A percentile compares a stretch with the other conserved stretches of the same genome.
These are phyloP conservation scores for Pollachius pollachius DNA, from an alignment of 2,113 vertebrate species.

Conservation along the genomic window DNA sequence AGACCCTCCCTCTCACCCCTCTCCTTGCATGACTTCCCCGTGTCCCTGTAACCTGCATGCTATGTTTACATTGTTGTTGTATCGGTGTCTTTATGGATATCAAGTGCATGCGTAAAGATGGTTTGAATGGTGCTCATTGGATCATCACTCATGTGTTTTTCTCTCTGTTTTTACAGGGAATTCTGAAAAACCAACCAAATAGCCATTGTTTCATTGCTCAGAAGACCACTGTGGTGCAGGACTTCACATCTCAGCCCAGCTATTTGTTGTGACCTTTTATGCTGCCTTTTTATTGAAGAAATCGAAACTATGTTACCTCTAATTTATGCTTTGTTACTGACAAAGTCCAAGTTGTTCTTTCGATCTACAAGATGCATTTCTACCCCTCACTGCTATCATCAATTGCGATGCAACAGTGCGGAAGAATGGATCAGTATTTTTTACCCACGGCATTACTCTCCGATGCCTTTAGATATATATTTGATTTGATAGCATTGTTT, in stretches of 20 bases:
- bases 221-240: constrained; percentile 33
- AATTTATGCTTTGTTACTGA: constrained; percentile 16
- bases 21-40: constrained; percentile 35
- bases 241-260: constrained; percentile 18
- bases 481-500: constrained; percentile 26
- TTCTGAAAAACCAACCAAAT: constrained; percentile 42
- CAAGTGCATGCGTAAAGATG: neutral
- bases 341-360: constrained; percentile 9
- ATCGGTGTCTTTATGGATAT: neutral
- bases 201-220: constrained; percentile 21
- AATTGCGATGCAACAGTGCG: neutral
- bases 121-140: neutral
- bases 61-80: constrained; percentile 13
- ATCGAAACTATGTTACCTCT: neutral
- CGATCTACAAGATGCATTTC: neutral
- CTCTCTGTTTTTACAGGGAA: constrained; percentile 43
- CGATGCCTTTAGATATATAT: constrained; percentile 28
- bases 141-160: neutral
- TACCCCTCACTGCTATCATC: neutral
- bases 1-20: constrained; percentile 28
- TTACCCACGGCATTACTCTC: constrained; percentile 16
- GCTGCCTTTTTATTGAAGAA: constrained; percentile 2
- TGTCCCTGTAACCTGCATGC: constrained; percentile 20
- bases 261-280: neutral
- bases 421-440: constrained; percentile 10